Percentiles rank a stretch among this genome's conserved stretches.
These are phyloP conservation scores for Heliconius hortense DNA, from an alignment of 2,888 invertebrate genomes.

Conservation along the genomic window DNA sequence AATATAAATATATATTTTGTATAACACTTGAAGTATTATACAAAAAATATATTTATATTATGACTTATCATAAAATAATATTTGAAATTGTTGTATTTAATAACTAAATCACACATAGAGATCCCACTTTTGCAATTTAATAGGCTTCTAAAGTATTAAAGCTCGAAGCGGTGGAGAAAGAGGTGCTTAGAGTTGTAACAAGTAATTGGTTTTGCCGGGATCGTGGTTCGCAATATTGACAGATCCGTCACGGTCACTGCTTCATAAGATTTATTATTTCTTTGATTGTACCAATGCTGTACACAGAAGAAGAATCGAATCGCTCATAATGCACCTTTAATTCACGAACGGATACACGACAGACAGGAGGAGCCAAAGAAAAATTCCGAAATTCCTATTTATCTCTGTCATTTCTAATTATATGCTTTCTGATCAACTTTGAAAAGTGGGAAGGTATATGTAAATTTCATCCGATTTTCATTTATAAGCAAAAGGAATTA, in stretches of 20 bases:
- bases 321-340: neutral
- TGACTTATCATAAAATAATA: too few relatives aligned
- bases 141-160: conserved; percentile 1
- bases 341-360: neutral
- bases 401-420: too few relatives aligned
- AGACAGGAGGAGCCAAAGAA: neutral
- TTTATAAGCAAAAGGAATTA: too few relatives aligned
- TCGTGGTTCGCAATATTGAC: conserved; percentile 29
- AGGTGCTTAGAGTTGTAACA: conserved; percentile 16
- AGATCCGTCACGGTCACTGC: conserved; percentile 26
- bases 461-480: too few relatives aligned
- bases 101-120: neutral
- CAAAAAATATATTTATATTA: too few relatives aligned
- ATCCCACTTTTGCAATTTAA: neutral
- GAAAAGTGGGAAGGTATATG: too few relatives aligned
- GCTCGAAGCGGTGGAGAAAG: conserved; percentile 16
- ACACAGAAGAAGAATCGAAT: neutral
- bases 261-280: conserved; percentile 30
- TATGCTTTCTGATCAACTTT: too few relatives aligned
- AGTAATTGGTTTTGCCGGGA: conserved; percentile 36
- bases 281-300: neutral
- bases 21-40: too few relatives aligned
- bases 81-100: too few relatives aligned
- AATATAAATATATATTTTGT: neutral
- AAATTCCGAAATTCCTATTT: neutral